Evolutionary conservation across 2,797 vertebrate genomes (phyloP).

Genomic region (Lerista edwardsae): DNA sequence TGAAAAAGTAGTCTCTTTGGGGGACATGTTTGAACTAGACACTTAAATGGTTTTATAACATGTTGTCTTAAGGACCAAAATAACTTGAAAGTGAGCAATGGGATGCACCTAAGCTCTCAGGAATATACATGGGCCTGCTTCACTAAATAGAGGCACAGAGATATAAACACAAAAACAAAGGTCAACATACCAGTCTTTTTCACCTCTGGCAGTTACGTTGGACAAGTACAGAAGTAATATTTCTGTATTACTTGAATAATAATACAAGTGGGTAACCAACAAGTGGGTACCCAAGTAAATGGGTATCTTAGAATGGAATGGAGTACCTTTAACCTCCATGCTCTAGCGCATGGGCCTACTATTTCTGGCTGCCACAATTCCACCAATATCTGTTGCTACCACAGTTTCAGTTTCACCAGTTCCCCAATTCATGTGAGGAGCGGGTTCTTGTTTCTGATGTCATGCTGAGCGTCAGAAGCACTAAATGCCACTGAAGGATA

Average conservation of each 20-base stretch:
- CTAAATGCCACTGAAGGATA: not conserved
- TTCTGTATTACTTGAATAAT: too few relatives aligned
- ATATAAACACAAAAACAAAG: not conserved
- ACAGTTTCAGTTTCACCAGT: not conserved
- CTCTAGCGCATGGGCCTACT: not conserved
- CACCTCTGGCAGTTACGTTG: too few relatives aligned
- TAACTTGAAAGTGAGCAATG: not conserved
- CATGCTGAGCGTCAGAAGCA: not conserved
- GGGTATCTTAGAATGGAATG: not conserved
- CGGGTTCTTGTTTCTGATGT: not conserved
- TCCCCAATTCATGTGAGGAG: not conserved
- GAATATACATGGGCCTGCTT: not conserved
- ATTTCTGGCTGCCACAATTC: not conserved
- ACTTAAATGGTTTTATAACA: not conserved
- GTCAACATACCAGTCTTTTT: not conserved
- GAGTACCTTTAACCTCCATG: not conserved
- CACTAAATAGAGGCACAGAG: not conserved
- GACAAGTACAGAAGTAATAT: too few relatives aligned
- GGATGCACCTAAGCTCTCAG: not conserved
- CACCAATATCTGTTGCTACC: not conserved
- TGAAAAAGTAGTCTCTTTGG: too few relatives aligned
- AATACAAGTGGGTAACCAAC: too few relatives aligned
- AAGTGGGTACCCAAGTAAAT: not conserved
- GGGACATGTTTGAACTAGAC: not conserved
- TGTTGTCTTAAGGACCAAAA: not conserved